Conservation (phyloP, 2,113 vertebrate genomes). For the Archilochus colubris region DNA sequence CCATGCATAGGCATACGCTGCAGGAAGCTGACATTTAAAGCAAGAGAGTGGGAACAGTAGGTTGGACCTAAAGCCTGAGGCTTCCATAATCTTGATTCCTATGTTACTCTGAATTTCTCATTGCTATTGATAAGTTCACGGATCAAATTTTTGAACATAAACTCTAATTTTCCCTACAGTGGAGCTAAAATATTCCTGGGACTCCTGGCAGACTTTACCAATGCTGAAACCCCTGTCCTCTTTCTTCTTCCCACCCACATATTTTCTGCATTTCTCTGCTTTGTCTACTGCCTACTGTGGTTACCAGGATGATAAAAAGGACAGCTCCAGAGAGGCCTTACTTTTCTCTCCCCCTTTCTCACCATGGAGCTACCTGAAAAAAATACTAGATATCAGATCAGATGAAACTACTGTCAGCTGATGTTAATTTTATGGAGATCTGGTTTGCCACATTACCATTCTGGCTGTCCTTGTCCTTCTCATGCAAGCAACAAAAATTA, state of each 20-base stretch:
- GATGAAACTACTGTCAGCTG: too few relatives aligned
- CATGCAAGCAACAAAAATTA: too few relatives aligned
- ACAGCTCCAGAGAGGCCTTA: neutral
- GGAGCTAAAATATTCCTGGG: neutral
- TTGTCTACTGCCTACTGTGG: neutral
- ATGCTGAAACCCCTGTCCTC: neutral
- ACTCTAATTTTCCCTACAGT: neutral
- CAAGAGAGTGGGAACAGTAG: neutral
- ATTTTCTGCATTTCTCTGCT: neutral
- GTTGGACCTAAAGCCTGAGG: neutral
- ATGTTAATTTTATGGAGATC: too few relatives aligned
- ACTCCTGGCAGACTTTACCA: neutral
- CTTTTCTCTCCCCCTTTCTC: neutral
- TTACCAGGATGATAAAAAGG: neutral
- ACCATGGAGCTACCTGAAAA: neutral
- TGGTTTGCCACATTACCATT: too few relatives aligned
- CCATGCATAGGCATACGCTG: rapidly evolving
- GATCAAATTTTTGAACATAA: neutral
- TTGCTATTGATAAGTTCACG: neutral
- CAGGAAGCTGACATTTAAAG: neutral
- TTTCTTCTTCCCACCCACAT: neutral
- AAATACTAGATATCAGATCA: neutral
- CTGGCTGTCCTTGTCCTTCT: too few relatives aligned
- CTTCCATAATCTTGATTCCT: neutral
- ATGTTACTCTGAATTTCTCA: neutral